Evolutionary conservation across 2,888 invertebrate species (phyloP).

Genomic region (Drosophila atripex): DNA sequence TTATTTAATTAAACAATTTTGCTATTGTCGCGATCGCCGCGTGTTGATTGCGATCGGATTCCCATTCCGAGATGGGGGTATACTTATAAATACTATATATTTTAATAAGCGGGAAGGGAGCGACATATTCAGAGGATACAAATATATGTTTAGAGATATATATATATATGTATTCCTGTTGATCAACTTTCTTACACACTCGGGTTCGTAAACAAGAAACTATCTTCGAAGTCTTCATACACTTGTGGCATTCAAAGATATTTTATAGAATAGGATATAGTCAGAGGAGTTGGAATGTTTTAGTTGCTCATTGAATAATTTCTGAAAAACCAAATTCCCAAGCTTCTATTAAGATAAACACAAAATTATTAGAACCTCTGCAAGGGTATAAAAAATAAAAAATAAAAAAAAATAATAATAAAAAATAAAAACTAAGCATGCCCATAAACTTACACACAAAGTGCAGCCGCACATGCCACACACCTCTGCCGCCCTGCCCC

Average conservation of each 20-base stretch:
- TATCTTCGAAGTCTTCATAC: not conserved
- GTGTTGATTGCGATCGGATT: conserved; percentile 27
- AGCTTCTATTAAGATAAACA: not conserved
- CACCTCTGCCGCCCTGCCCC: not conserved
- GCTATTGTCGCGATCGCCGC: conserved; percentile 54
- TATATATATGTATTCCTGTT: not conserved
- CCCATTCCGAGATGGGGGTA: conserved; percentile 1
- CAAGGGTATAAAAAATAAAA: not conserved
- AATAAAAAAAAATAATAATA: not conserved
- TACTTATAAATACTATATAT: not conserved
- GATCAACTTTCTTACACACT: not conserved
- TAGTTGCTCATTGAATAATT: too few relatives aligned
- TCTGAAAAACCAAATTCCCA: too few relatives aligned
- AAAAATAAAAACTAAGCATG: conserved; percentile 46
- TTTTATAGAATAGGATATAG: too few relatives aligned
- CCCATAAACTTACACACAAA: conserved; percentile 63
- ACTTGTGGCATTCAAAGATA: not conserved
- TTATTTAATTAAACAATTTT: conserved; percentile 57
- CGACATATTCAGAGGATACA: not conserved
- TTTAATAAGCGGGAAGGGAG: conserved; percentile 1
- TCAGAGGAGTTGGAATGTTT: too few relatives aligned
- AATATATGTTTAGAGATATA: not conserved
- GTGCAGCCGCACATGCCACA: conserved; percentile 53
- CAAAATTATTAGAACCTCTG: not conserved
- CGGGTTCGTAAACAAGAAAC: not conserved